These are phyloP conservation scores for Nothocercus julius DNA, from an alignment of 2,113 vertebrate genomes.

Conservation along the genomic window DNA sequence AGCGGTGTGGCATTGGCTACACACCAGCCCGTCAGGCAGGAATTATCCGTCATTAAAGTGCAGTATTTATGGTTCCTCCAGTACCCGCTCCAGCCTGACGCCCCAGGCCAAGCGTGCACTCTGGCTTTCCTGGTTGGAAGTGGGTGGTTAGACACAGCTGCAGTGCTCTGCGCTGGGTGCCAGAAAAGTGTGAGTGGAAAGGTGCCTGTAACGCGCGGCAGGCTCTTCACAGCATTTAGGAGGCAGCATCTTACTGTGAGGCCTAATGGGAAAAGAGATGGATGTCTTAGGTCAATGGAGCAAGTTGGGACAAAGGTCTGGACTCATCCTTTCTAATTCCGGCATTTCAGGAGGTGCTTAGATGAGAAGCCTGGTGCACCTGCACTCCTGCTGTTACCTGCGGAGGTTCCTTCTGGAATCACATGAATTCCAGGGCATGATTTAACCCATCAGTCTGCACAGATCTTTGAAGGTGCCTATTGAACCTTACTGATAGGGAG, in stretches of 20 bases:
- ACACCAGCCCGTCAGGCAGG: not conserved
- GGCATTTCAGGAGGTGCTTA: not conserved
- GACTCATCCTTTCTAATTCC: not conserved
- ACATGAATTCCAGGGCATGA: not conserved
- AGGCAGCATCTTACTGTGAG: not conserved
- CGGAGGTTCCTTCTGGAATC: not conserved
- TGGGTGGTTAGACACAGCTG: not conserved
- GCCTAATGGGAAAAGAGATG: not conserved
- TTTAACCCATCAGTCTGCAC: not conserved
- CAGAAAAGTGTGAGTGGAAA: not conserved
- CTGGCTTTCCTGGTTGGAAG: not conserved
- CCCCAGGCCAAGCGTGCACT: not conserved
- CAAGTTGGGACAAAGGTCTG: fast-evolving
- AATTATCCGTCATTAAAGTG: not conserved
- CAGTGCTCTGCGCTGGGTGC: not conserved
- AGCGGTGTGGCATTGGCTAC: too few relatives aligned
- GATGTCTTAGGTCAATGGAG: not conserved
- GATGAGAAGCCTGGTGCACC: not conserved
- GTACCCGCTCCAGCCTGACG: not conserved
- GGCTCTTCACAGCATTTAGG: not conserved
- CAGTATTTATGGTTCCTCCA: not conserved
- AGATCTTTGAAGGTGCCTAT: not conserved
- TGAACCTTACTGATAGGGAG: not conserved
- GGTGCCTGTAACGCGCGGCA: not conserved
- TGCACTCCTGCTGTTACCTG: fast-evolving